Percentiles rank a stretch among this genome's conserved stretches.
Evolutionary conservation across 2,797 vertebrate genomes (phyloP).

Genomic region (Garrulus glandarius): DNA sequence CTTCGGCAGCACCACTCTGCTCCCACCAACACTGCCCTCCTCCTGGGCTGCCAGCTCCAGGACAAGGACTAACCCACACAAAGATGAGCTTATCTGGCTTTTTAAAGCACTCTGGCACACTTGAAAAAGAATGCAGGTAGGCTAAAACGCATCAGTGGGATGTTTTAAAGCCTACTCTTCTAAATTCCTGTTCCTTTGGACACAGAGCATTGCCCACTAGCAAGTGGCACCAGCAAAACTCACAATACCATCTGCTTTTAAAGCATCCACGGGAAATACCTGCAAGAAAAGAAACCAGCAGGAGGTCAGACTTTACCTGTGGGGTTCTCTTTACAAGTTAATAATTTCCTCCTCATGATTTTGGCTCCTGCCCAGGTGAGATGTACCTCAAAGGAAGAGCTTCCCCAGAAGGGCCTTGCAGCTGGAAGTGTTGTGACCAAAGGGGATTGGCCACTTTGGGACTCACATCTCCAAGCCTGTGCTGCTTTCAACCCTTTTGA

Average conservation of each 20-base stretch:
- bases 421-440: background rate
- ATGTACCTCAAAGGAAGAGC: background rate
- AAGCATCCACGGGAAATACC: background rate
- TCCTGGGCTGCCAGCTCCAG: background rate
- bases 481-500: background rate
- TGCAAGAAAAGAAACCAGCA: background rate
- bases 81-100: background rate
- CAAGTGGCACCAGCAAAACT: background rate
- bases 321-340: background rate
- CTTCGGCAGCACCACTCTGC: background rate
- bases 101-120: background rate
- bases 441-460: background rate
- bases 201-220: background rate
- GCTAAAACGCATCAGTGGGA: rapidly evolving
- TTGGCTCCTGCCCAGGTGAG: background rate
- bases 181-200: background rate
- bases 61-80: rapidly evolving
- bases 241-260: background rate
- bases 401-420: background rate
- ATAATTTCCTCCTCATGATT: background rate
- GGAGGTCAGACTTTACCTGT: background rate
- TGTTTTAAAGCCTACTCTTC: background rate
- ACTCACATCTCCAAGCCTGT: background rate
- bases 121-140: background rate
- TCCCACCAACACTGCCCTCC: background rate